Percentiles rank a stretch among this genome's conserved stretches.
Conservation (phyloP, 2,113 vertebrate species). For the Podocnemis expansa region DNA sequence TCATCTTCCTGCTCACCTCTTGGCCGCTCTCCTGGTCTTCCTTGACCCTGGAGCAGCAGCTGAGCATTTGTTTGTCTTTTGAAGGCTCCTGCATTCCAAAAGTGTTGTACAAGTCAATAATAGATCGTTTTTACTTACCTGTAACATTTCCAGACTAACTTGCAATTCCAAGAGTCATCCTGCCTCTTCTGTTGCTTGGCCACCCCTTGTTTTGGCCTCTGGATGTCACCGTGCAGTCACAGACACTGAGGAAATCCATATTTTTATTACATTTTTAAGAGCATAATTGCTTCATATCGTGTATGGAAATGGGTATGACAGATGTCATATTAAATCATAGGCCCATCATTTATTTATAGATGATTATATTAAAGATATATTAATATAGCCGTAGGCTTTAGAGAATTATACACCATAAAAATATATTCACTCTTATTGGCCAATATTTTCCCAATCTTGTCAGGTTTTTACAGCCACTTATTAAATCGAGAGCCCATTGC, state of each 20-base stretch:
- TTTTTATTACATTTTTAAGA: neutral
- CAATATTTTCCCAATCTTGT: constrained; percentile 46
- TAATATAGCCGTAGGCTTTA: constrained; percentile 80
- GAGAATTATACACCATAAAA: constrained; percentile 80
- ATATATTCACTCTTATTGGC: constrained; percentile 61
- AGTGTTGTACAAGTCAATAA: neutral
- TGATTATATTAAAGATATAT: constrained; percentile 83
- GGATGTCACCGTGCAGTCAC: accelerated
- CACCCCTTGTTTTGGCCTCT: accelerated
- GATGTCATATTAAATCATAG: constrained; percentile 76
- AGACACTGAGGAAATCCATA: accelerated
- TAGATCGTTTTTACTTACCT: neutral
- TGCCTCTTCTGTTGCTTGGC: neutral
- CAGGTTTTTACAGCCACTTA: constrained; percentile 26
- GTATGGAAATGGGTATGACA: constrained; percentile 60
- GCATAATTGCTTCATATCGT: neutral
- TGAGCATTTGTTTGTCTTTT: neutral
- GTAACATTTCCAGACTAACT: neutral
- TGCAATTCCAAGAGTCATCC: neutral
- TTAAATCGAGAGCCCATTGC: constrained; percentile 6
- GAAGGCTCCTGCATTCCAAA: neutral
- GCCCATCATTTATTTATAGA: constrained; percentile 83
- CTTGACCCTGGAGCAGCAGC: neutral
- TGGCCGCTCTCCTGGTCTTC: neutral
- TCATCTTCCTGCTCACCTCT: neutral